phyloP scores from a whole-genome alignment of 2,888 invertebrate species.

The Meta bourneti region DNA sequence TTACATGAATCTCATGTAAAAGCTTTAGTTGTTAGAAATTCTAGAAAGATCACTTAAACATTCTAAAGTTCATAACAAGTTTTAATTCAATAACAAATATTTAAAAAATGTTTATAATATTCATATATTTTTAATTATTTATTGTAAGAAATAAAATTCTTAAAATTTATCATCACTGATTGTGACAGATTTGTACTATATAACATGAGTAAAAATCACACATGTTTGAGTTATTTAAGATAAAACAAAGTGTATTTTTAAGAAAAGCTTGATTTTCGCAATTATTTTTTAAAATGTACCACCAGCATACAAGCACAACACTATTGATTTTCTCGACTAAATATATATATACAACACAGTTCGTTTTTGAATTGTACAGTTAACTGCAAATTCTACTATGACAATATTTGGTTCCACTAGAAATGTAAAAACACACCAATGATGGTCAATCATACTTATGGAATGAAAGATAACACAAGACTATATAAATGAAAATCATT shows the following conservation, averaged over 20 bases:
- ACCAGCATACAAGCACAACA: constrained; percentile 62
- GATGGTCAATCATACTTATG: constrained; percentile 74
- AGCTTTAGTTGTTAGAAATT: neutral
- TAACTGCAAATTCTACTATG: constrained; percentile 67
- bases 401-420: constrained; percentile 70
- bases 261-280: neutral
- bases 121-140: neutral
- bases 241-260: neutral
- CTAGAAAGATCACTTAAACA: neutral
- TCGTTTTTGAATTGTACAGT: constrained; percentile 62
- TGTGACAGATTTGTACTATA: neutral
- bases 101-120: neutral
- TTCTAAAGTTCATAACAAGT: neutral
- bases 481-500: constrained; percentile 66
- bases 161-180: neutral
- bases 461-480: constrained; percentile 70
- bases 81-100: neutral
- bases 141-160: neutral
- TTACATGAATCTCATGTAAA: neutral
- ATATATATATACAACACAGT: constrained; percentile 70
- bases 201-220: neutral
- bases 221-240: neutral
- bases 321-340: constrained; percentile 60
- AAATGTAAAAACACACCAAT: constrained; percentile 76
- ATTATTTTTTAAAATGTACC: constrained; percentile 26